Base-by-base conservation (phyloP, 2,888 invertebrate genomes). In the Hypsopygia costalis region DNA sequence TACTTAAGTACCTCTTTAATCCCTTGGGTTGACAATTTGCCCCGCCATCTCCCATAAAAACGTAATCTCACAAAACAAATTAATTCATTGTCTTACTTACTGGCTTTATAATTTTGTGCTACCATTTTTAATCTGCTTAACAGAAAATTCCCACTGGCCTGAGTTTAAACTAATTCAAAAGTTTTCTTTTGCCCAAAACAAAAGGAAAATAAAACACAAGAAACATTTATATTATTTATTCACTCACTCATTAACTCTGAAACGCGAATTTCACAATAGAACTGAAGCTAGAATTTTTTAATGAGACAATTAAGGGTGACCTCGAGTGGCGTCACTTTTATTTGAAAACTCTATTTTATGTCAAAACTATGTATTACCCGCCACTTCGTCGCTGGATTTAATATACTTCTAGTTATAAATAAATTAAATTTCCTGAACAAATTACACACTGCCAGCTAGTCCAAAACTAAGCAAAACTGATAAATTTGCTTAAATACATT, bases 221-320 rank as follows among this genome's bases (percentile, higher is more conserved):
- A 8, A 25, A 25, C 25, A 25, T 25, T 25, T 25, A n/a, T 25
- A 25, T 25, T 25, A 37, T 37, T 39, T 39, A 39, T 38, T 38
- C 32, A 10, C 11, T 11, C 27, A 39, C 33, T 39, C 39, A 39
- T 39, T 39, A 39, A 33, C 38, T 38, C 27, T 9, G 33, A 39
- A 34, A 39, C 16, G 27, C 27, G 20, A 33, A 39, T 39, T 27
- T 12, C 39, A 33, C 39, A 28, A 39, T 39, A 25, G 33, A 9
- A 11, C 10, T 8, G 10, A 11, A n/a, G 27, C 27, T 25, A 22
- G 27, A 11, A 28, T 33, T 27, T 36, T 39, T 39, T 39, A 39
- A 39, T 34, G 39, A 34, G 28, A 39, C 39, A 39, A 39, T 39
- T 39, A 39, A 20, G 39, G 28, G 1, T 8, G 10, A 31, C 11